Percentiles rank a stretch among this genome's conserved stretches.
phyloP scores from a whole-genome alignment of 1,140 invertebrate species.

The Mactra quadrangularis region DNA sequence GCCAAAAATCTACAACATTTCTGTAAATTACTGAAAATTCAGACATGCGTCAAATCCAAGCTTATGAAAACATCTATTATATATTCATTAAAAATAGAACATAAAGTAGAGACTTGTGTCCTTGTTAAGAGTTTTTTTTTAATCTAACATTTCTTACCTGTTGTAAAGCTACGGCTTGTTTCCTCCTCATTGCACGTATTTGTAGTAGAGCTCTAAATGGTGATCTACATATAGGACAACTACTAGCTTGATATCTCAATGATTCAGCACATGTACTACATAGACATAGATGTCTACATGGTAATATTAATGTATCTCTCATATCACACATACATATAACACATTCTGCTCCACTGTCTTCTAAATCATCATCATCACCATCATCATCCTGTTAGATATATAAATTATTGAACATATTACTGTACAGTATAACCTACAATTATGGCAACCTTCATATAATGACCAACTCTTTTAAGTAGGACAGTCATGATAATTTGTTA shows the following conservation, averaged over 20 bases:
- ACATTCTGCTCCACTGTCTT: conserved; percentile 99
- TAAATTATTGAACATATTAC: neutral
- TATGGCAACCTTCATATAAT: too few species aligned
- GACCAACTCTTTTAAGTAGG: too few species aligned
- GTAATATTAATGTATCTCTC: conserved; percentile 98
- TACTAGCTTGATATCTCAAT: conserved; percentile 97
- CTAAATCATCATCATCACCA: conserved; percentile 90
- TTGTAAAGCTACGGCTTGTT: conserved; percentile 76
- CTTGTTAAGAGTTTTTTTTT: too few species aligned
- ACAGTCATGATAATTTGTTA: too few species aligned
- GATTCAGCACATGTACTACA: conserved; percentile 99
- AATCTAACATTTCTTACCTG: too few species aligned
- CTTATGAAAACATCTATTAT: too few species aligned
- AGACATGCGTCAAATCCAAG: too few species aligned
- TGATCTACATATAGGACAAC: conserved; percentile 98
- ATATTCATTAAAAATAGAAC: too few species aligned
- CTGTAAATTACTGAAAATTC: too few species aligned
- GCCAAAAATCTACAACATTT: too few species aligned
- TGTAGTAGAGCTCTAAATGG: conserved; percentile 98
- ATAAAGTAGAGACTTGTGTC: too few species aligned
- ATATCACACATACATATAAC: conserved; percentile 99
- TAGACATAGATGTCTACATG: conserved; percentile 98
- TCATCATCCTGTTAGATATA: conserved; percentile 55
- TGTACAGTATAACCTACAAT: too few species aligned
- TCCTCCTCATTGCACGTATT: conserved; percentile 96